A percentile compares a stretch with the other conserved stretches of the same genome.
phyloP scores from a whole-genome alignment of 2,113 vertebrate genomes.

The Ailuropoda melanoleuca region DNA sequence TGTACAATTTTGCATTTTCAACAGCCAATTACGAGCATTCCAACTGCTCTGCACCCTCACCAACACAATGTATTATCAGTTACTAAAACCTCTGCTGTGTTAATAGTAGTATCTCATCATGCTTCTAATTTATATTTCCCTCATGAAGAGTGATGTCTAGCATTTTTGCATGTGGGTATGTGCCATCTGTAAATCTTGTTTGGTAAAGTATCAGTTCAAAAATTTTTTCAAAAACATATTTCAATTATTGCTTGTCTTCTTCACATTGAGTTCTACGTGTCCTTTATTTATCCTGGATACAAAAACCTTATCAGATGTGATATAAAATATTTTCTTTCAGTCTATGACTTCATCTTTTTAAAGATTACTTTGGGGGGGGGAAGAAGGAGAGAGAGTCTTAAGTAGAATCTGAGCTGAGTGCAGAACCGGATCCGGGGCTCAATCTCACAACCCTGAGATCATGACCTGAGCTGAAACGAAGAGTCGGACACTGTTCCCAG shows the following conservation, averaged over 20 bases:
- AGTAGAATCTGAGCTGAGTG: neutral
- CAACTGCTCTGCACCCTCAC: neutral
- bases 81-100: neutral
- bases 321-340: neutral
- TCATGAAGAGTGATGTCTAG: neutral
- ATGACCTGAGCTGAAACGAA: neutral
- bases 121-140: neutral
- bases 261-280: neutral
- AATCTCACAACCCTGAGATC: neutral
- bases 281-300: neutral
- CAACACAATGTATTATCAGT: neutral
- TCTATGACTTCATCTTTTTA: neutral
- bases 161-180: neutral
- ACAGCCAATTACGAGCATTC: neutral
- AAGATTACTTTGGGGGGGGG: neutral
- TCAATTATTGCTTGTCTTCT: neutral
- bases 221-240: neutral
- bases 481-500: neutral
- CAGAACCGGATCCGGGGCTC: neutral
- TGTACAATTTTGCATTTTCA: neutral
- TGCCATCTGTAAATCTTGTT: neutral
- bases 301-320: neutral
- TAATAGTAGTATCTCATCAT: neutral
- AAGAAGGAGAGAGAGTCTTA: neutral
- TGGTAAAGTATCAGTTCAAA: neutral